These are phyloP conservation scores for Puma concolor DNA, from an alignment of 2,113 vertebrate species.

Conservation along the genomic window DNA sequence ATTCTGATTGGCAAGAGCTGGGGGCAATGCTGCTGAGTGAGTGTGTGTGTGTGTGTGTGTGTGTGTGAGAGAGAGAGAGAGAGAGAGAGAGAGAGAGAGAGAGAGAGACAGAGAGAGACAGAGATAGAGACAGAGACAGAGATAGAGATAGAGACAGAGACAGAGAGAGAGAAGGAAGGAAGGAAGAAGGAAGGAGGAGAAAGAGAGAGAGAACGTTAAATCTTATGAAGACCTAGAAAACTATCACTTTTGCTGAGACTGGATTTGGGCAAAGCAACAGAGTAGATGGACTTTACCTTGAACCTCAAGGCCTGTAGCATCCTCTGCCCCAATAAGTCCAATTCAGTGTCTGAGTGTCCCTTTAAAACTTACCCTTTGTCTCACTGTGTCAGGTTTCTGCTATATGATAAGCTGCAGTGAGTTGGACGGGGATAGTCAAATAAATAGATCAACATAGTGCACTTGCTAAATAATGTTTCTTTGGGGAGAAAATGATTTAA, in stretches of 20 bases:
- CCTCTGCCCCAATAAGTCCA: neutral
- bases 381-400: neutral
- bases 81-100: neutral
- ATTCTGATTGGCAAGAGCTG: neutral
- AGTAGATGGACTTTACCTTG: neutral
- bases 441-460: neutral
- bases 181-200: no score
- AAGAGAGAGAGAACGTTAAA: neutral
- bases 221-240: neutral
- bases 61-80: neutral
- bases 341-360: neutral
- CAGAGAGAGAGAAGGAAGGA: no score
- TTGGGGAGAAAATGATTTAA: neutral
- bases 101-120: accelerated
- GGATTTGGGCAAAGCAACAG: neutral
- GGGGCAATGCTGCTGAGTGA: neutral
- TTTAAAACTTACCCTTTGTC: neutral
- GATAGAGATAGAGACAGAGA: neutral
- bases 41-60: neutral
- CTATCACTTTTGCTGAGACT: neutral
- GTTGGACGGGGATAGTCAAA: neutral
- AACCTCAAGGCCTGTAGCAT: neutral
- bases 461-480: neutral
- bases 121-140: neutral
- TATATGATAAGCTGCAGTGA: neutral